These are phyloP conservation scores for Pollenia angustigena DNA, from an alignment of 2,888 invertebrate genomes.

Conservation along the genomic window DNA sequence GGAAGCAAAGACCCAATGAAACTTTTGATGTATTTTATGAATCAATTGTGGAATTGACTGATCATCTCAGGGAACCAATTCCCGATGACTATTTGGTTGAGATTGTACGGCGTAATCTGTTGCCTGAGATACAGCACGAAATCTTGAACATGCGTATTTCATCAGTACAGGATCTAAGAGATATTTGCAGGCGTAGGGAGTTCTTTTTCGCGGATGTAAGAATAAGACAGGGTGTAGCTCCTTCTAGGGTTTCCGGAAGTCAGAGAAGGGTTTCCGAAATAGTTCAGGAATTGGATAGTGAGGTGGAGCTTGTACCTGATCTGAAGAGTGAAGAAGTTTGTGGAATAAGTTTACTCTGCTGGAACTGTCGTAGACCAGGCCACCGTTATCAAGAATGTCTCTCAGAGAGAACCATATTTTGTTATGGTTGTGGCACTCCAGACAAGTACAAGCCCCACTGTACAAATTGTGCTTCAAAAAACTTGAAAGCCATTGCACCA, in stretches of 20 bases:
- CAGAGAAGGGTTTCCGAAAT: neutral
- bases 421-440: neutral
- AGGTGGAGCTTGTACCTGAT: neutral
- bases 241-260: neutral
- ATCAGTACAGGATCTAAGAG: neutral
- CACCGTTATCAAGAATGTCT: constrained; percentile 2
- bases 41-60: no score
- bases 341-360: neutral
- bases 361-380: neutral
- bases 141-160: neutral
- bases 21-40: neutral
- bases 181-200: neutral
- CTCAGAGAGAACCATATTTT: neutral
- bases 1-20: neutral
- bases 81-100: no score
- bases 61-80: no score
- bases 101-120: neutral
- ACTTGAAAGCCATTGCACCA: neutral
- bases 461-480: neutral
- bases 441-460: neutral
- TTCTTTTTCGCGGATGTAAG: neutral
- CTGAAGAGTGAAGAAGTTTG: neutral
- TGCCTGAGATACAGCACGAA: neutral
- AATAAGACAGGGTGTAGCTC: neutral
- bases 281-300: neutral